phyloP scores from a whole-genome alignment of 2,888 invertebrate genomes.

The Gari tellinella region DNA sequence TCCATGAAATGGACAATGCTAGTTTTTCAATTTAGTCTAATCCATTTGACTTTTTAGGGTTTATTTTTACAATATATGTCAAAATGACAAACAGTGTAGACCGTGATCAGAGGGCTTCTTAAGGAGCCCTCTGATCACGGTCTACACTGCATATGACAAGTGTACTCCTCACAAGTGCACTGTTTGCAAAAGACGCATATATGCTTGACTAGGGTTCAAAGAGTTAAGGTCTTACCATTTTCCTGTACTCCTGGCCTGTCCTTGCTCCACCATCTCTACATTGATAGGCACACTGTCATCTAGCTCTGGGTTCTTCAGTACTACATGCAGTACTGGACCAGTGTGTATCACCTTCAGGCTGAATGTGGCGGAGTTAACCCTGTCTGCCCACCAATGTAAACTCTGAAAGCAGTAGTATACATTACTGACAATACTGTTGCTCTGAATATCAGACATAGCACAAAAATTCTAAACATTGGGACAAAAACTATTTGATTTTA shows the following conservation, averaged over 20 bases:
- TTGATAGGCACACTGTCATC: conserved; percentile 85
- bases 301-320: conserved; percentile 63
- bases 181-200: background rate
- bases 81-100: background rate
- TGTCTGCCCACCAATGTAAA: conserved; percentile 59
- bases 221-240: conserved; percentile 83
- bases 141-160: too few species aligned
- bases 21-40: too few species aligned
- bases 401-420: conserved; percentile 55
- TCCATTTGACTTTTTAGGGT: too few species aligned
- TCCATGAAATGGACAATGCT: too few species aligned
- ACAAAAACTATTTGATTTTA: too few species aligned
- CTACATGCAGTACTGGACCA: conserved; percentile 38
- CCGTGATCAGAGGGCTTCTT: too few species aligned
- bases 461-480: too few species aligned
- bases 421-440: too few species aligned
- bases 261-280: conserved; percentile 85
- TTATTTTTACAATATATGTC: too few species aligned
- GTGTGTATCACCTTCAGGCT: conserved; percentile 46
- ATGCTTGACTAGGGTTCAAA: background rate
- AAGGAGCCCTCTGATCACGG: too few species aligned
- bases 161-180: too few species aligned
- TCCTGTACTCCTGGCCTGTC: conserved; percentile 86
- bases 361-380: conserved; percentile 51
- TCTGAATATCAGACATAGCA: too few species aligned